phyloP scores from a whole-genome alignment of 2,888 invertebrate species.

The Rhyacophila evoluta region DNA sequence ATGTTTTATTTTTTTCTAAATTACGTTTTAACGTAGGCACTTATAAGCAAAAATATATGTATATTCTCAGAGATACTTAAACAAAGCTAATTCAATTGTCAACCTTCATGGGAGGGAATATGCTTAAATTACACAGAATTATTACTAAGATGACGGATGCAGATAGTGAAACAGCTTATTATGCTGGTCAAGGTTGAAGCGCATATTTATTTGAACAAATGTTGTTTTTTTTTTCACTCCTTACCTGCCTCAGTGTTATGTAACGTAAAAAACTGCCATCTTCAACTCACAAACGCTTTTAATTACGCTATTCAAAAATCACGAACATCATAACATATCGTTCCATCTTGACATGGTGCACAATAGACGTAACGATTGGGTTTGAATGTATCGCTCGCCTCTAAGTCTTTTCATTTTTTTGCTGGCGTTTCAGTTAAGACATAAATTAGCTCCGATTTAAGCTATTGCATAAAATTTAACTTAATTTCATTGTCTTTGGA shows the following conservation, averaged over 20 bases:
- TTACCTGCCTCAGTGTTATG: slow-evolving; percentile 5
- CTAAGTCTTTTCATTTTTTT: too few species aligned
- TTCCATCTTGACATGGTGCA: too few species aligned
- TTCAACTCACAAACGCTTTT: background rate
- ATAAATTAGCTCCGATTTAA: too few species aligned
- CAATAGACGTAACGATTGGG: too few species aligned
- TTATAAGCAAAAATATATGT: background rate
- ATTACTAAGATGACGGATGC: slow-evolving; percentile 13
- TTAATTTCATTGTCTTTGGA: too few species aligned
- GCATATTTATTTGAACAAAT: slow-evolving; percentile 22
- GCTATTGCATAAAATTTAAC: too few species aligned
- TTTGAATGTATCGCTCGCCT: too few species aligned
- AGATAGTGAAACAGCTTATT: slow-evolving; percentile 18
- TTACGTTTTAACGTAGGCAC: background rate
- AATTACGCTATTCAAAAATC: background rate
- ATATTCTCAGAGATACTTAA: slow-evolving; percentile 6
- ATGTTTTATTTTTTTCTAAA: background rate
- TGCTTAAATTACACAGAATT: slow-evolving; percentile 13
- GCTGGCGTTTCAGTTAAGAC: too few species aligned
- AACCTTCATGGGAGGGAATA: slow-evolving; percentile 19
- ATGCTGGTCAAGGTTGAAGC: slow-evolving; percentile 12
- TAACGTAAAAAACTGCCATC: background rate
- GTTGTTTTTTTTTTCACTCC: background rate
- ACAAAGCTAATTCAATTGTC: slow-evolving; percentile 22
- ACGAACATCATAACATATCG: background rate